Percentiles rank a stretch among this genome's conserved stretches.
These are phyloP conservation scores for Tigriopus japonicus DNA, from an alignment of 1,140 invertebrate genomes.

Conservation along the genomic window DNA sequence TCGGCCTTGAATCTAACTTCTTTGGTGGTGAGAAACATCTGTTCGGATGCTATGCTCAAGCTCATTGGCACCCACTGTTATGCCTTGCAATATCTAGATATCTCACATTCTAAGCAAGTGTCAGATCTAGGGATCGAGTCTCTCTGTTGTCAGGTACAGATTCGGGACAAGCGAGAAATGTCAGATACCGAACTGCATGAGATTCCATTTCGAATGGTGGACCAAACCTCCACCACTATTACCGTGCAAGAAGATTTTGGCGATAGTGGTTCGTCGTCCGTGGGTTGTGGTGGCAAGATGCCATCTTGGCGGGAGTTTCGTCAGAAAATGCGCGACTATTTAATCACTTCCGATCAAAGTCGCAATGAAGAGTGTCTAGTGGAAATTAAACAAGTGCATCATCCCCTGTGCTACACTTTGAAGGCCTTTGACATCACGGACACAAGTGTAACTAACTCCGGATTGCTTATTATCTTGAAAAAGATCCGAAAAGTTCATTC, in stretches of 20 bases:
- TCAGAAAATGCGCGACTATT: too few relatives aligned
- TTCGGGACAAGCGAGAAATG: neutral
- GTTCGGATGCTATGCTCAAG: slow-evolving; percentile 7
- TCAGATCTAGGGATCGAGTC: slow-evolving; percentile 6
- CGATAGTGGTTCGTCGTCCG: too few relatives aligned
- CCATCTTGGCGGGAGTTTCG: too few relatives aligned
- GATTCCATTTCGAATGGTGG: too few relatives aligned
- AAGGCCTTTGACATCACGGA: slow-evolving; percentile 9
- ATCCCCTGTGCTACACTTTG: slow-evolving; percentile 2
- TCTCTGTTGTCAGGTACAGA: neutral
- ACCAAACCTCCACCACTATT: too few relatives aligned
- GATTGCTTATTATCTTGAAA: neutral
- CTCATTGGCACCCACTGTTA: slow-evolving; percentile 6
- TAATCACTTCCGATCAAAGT: too few relatives aligned
- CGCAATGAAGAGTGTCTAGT: neutral
- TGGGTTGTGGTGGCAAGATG: too few relatives aligned
- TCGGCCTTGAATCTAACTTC: neutral
- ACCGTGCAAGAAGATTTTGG: too few relatives aligned
- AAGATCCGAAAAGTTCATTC: neutral
- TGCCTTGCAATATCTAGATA: neutral
- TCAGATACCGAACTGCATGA: too few relatives aligned
- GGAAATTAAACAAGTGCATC: slow-evolving; percentile 1
- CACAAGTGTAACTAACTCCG: slow-evolving; percentile 6
- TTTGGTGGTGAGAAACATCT: slow-evolving; percentile 5
- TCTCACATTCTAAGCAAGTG: slow-evolving; percentile 4